Evolutionary conservation across 30 jellyfish, hydroid and myxozoan species (phyloP), one percentile per base, ranked within the genome.

Genomic region (Cassiopea xamachana): DNA sequence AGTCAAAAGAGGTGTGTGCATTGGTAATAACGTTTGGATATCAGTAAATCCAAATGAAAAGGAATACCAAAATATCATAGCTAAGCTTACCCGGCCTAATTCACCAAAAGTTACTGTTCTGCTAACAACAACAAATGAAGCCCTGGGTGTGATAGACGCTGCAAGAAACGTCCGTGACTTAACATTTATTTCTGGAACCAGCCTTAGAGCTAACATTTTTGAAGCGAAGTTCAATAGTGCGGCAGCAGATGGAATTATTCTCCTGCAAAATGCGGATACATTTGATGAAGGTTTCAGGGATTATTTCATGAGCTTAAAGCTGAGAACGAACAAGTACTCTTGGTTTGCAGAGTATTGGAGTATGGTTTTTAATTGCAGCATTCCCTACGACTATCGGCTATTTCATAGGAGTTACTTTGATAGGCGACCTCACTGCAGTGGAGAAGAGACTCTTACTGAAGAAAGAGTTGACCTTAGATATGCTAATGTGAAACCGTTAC

Each of bases 261-360:
- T 84, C 14, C 75, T 91, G 55, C 81, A 61, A 16, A 3, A 49
- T 50, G 59, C 93, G 13, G 87, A 85, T 68, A 64, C 82, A n/a
- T 70, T 18, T 60, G 93, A 80, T 72, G 71, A 71, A 16, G 89
- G 62, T 71, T 91, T 91, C 72, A 46, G 44, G 85, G 9, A 72
- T 3, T 79, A 91, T 72, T 84, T 91, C 77, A 51, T 76, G 85
- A 78, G 70, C 72, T 72, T 85, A 7, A 91, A 59, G 47, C 77
- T 84, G 46, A 50, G 27, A 1, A 61, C 85, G 4, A 74, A 77
- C 46, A 85, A 72, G 62, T 91, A 82, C 76, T 60, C 92, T 51
- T 91, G 97, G 97, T 91, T 91, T 76, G 67, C 88, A 17, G 92
- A 84, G 72, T 91, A 84, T 74, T 91, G 97, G 97, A 83, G 88